phyloP scores from a whole-genome alignment of 92 coral and sea anemone genomes.

The Scolanthus callimorphus region DNA sequence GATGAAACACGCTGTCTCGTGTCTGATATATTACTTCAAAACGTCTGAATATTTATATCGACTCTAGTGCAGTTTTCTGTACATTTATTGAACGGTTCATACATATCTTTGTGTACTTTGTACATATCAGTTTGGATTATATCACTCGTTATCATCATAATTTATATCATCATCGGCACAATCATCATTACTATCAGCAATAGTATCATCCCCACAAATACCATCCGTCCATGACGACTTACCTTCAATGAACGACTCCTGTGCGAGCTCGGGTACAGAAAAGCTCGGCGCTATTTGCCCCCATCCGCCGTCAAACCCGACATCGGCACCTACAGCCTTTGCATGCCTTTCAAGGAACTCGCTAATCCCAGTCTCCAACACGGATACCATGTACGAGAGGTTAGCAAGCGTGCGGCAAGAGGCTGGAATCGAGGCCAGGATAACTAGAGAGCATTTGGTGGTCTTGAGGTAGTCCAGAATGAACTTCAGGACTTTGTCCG shows the following conservation, averaged over 20 bases:
- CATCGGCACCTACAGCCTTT: slow-evolving; percentile 25
- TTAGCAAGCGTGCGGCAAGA: slow-evolving; percentile 94
- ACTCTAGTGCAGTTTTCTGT: too few species aligned
- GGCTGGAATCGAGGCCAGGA: slow-evolving; percentile 82
- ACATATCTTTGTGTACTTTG: too few species aligned
- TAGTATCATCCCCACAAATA: too few species aligned
- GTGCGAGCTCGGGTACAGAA: slow-evolving; percentile 95
- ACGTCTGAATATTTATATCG: too few species aligned
- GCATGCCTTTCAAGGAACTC: slow-evolving; percentile 77
- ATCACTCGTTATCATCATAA: too few species aligned
- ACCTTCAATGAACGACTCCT: slow-evolving; percentile 96
- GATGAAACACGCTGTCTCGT: too few species aligned
- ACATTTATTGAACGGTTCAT: too few species aligned
- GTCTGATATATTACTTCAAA: too few species aligned
- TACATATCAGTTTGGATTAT: too few species aligned
- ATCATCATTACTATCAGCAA: too few species aligned
- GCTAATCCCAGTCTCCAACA: slow-evolving; percentile 84
- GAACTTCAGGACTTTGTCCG: slow-evolving; percentile 50
- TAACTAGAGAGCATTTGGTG: slow-evolving; percentile 65
- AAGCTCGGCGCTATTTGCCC: slow-evolving; percentile 74
- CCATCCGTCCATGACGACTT: too few species aligned
- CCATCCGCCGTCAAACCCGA: slow-evolving; percentile 67
- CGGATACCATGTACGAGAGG: slow-evolving; percentile 78
- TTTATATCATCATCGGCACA: too few species aligned
- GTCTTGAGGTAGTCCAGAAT: slow-evolving; percentile 64